These are phyloP conservation scores for Amblyornis subalaris DNA, from an alignment of 2,113 vertebrate species.

Conservation along the genomic window DNA sequence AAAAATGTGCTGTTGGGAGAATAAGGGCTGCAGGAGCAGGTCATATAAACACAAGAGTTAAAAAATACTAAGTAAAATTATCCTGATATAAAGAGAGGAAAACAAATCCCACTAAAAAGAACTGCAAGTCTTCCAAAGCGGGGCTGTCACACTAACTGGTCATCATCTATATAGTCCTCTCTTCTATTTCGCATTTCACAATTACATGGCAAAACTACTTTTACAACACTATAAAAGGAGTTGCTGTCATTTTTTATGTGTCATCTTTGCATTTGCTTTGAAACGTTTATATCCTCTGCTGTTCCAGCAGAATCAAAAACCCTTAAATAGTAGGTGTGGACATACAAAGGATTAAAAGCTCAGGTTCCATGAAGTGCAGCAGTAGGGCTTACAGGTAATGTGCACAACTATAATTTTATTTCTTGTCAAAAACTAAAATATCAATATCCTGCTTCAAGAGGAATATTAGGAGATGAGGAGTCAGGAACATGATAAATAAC, in stretches of 20 bases:
- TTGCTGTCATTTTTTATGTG: background rate
- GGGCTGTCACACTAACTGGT: background rate
- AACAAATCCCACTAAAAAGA: background rate
- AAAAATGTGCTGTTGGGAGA: background rate
- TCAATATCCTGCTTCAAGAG: background rate
- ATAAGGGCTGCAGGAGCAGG: background rate
- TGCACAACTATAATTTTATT: background rate
- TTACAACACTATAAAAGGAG: background rate
- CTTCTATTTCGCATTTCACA: background rate
- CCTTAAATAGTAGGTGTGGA: background rate
- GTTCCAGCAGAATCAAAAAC: background rate
- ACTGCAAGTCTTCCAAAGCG: background rate
- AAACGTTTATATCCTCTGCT: background rate
- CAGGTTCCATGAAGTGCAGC: background rate
- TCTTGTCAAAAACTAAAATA: background rate
- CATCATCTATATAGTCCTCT: background rate
- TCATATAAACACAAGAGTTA: background rate
- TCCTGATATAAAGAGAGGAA: background rate
- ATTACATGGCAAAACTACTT: background rate
- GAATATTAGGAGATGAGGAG: background rate
- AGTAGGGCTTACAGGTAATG: background rate
- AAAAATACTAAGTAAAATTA: background rate
- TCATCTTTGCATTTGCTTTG: background rate
- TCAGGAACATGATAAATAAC: rapidly evolving
- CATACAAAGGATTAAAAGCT: background rate